phyloP scores from a whole-genome alignment of 2,113 vertebrate genomes.

The Cyrtonyx montezumae region DNA sequence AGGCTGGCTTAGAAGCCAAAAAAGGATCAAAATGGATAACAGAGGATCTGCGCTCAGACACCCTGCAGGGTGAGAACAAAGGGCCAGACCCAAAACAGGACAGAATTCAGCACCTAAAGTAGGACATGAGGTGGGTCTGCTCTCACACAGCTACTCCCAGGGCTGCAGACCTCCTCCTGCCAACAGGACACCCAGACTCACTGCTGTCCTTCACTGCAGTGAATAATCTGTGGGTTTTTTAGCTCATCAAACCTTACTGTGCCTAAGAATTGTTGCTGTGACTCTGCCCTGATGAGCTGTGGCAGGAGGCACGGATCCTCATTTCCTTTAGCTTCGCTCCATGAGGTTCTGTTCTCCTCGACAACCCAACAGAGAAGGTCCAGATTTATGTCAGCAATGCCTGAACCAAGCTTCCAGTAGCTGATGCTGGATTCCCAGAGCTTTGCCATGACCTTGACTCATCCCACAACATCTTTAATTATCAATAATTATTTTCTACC shows the following conservation, averaged over 20 bases:
- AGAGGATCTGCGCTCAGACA: conserved; percentile 1
- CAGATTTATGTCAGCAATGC: conserved; percentile 33
- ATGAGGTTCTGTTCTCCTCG: neutral
- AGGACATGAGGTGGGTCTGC: neutral
- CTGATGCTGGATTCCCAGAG: conserved; percentile 35
- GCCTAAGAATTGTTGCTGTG: neutral
- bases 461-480: conserved; percentile 39
- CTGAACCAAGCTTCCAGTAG: conserved; percentile 12
- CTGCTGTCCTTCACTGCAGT: rapidly evolving
- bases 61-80: neutral
- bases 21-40: neutral
- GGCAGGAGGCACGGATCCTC: neutral
- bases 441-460: conserved; percentile 45
- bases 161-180: neutral
- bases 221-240: neutral
- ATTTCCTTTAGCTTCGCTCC: neutral
- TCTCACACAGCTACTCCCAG: neutral
- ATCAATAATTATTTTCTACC: conserved; percentile 46
- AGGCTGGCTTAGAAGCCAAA: neutral
- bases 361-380: neutral
- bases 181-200: neutral
- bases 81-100: neutral
- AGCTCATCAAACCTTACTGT: neutral
- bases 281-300: neutral
- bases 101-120: neutral